Base-by-base conservation (phyloP, 2,888 invertebrate genomes). In the Portevinia maculata region DNA sequence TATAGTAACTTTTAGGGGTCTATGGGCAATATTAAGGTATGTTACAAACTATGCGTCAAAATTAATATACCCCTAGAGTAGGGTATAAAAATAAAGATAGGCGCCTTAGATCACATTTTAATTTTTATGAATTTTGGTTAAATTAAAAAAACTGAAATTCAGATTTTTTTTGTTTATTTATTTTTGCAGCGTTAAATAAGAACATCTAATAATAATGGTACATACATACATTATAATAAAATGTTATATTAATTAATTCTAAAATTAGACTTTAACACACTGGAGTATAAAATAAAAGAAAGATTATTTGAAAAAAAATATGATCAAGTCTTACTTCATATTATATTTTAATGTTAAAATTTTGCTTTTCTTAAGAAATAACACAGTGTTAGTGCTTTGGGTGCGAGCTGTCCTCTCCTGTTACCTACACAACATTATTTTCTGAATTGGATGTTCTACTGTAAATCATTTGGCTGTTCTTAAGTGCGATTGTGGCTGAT, bases 361-460 rank as follows among this genome's bases (percentile, higher is more conserved):
- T 34, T 34, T 34, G 3, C 8, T 62, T 59, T 46, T 52, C 46
- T 17, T 41, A 52, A 13, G 11, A 44, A 34, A 11, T 78, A 83
- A 83, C 78, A 78, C 83, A 83, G 83, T 83, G 67, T 50, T 52
- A 78, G 83, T 83, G 83, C 83, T 83, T 83, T 78, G 78, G 78
- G 83, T 78, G 83, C 67, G 73, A 78, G 83, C 83, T 83, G 83
- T 65, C n/a, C n/a, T n/a, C 46, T 59, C 39, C 48, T 71, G 60
- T 71, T 67, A 60, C 32, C 53, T 30, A 57, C 67, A 62, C 28
- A 57, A 74, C 67, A 67, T 69, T 41, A 48, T 55, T 67, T 6
- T 8, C 15, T 6, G 9, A 2, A 13, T 30, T 8, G 1, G 52
- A 17, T 37, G 0, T 8, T 53, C 17, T 15, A 39, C 19, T 37